Base-by-base conservation (phyloP, 2,888 invertebrate species). In the Cremastinae sp. region DNA sequence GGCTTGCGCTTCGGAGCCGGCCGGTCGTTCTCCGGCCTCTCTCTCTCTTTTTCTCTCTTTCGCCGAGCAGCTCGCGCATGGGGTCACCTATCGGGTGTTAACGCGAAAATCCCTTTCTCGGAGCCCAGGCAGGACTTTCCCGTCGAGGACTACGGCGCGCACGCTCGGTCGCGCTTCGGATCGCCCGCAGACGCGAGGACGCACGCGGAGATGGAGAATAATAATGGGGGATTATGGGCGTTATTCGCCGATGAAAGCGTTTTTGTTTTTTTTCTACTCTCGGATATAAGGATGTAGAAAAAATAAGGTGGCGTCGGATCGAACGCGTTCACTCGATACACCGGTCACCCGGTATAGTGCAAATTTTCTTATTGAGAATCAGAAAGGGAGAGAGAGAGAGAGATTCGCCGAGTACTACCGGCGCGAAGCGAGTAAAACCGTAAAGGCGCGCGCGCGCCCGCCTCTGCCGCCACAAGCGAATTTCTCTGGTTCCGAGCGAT, bases 11-110 rank as follows among this genome's bases (percentile, higher is more conserved):
- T 28, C 28, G 28, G 28, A 28, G 65, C 54, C 65, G 75, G 58
- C 69, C 43, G 51, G 62, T 34, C 43, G 62, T 34, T 16, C 74
- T 41, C 38, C 54, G 12, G 34, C 66, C 5, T 56, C 28, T 16
- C 22, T 38, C 49, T 68, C n/a, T 16, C 14, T 8, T n/a, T 10
- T 16, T 43, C 16, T n/a, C n/a, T n/a, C 56, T 45, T 47, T 10
- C 54, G n/a, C n/a, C n/a, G n/a, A n/a, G n/a, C 20, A 12, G 56
- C 71, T 62, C 75, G 69, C 69, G 72, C 62, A 79, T 76, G 78
- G 74, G 78, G 78, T 79, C 78, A 79, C 78, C 76, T 79, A 79
- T 79, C 74, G 78, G 78, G 76, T 79, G 78, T 79, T 74, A 76
- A 79, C 68, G 76, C 74, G 71, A 76, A 78, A 78, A 73, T 65